Percentiles rank a stretch among this genome's conserved stretches.
These are phyloP conservation scores for Buphagus erythrorhynchus DNA, from an alignment of 2,797 vertebrate species.

Conservation along the genomic window DNA sequence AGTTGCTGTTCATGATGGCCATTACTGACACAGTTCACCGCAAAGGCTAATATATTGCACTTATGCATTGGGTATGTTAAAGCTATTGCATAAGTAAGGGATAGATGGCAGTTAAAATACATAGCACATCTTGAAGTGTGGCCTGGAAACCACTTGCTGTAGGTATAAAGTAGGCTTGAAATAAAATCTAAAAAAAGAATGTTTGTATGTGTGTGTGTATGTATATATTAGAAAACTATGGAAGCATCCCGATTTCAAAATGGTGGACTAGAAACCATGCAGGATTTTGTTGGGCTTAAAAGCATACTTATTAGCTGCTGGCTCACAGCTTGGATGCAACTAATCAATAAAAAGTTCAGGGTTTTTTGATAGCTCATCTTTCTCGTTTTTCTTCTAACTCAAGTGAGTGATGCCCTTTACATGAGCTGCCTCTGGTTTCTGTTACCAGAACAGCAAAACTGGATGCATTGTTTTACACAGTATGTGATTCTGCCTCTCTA, in stretches of 20 bases:
- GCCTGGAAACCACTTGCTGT: neutral
- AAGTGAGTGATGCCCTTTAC: neutral
- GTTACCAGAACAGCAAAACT: neutral
- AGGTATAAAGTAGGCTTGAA: neutral
- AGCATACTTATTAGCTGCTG: neutral
- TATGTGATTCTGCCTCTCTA: neutral
- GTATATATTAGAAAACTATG: rapidly evolving
- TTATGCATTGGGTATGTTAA: neutral
- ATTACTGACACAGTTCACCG: neutral
- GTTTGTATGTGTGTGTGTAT: rapidly evolving
- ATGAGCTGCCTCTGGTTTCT: neutral
- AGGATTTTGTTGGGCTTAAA: neutral
- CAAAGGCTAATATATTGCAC: neutral
- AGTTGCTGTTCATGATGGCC: rapidly evolving
- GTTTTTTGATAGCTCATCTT: neutral
- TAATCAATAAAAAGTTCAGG: neutral
- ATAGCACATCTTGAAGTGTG: neutral
- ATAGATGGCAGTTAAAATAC: neutral
- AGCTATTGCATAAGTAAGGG: neutral
- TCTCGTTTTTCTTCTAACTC: rapidly evolving
- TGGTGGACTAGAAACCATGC: neutral
- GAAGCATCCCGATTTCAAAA: neutral
- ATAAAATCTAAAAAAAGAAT: neutral
- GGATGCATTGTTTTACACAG: neutral
- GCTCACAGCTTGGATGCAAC: neutral